A percentile compares a stretch with the other conserved stretches of the same genome.
phyloP scores from a whole-genome alignment of 2,888 invertebrate species.

The Heliconius cydno region DNA sequence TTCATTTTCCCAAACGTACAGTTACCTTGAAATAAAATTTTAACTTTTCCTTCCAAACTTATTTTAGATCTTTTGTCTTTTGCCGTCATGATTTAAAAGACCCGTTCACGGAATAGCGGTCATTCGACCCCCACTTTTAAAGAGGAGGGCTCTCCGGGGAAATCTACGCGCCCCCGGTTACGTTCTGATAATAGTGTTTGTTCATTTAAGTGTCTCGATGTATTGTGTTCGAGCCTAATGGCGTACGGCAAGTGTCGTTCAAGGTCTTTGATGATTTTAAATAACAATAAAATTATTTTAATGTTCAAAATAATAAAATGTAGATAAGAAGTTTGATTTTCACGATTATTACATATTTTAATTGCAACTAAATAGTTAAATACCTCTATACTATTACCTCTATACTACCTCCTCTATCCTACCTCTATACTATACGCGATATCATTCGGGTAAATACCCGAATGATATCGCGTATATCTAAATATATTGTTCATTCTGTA shows the following conservation, averaged over 20 bases:
- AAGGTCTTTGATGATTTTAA: constrained; percentile 4
- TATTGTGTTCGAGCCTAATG: constrained; percentile 71
- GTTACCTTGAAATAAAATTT: constrained; percentile 37
- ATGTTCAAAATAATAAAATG: background rate
- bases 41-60: constrained; percentile 35
- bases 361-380: too few species aligned
- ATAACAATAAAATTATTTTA: background rate
- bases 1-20: constrained; percentile 32
- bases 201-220: constrained; percentile 76
- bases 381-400: too few species aligned
- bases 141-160: constrained; percentile 76
- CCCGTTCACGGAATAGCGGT: constrained; percentile 55
- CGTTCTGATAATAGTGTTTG: constrained; percentile 79
- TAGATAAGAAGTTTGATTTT: too few species aligned
- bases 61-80: constrained; percentile 45
- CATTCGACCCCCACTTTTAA: constrained; percentile 76
- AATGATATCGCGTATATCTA: too few species aligned
- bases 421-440: too few species aligned
- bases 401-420: too few species aligned
- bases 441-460: too few species aligned
- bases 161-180: constrained; percentile 73
- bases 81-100: constrained; percentile 44
- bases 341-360: too few species aligned
- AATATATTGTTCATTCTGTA: too few species aligned
- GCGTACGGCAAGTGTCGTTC: constrained; percentile 38